A percentile compares a stretch with the other conserved stretches of the same genome.
Conservation (phyloP, 1,140 invertebrate species). For the Zaprionus ornatus region DNA sequence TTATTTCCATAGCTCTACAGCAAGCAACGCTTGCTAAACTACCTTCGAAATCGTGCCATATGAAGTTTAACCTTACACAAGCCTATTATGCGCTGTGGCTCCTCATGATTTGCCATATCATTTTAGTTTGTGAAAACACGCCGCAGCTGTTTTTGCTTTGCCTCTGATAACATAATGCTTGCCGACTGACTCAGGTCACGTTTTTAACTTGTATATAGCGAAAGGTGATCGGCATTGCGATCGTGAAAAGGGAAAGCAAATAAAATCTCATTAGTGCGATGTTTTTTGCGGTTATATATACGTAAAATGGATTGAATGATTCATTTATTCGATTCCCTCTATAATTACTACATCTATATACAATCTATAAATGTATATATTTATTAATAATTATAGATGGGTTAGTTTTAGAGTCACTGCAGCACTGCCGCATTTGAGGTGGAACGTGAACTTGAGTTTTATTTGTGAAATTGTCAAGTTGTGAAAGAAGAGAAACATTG, state of each 20-base stretch:
- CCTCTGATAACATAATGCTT: neutral
- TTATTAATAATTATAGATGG: no score
- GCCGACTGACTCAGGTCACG: neutral
- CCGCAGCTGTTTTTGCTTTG: neutral
- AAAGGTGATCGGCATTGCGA: conserved; percentile 1
- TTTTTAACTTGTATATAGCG: neutral
- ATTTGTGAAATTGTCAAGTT: conserved; percentile 4
- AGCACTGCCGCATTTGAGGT: conserved; percentile 9
- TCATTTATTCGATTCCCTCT: neutral
- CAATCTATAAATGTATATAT: neutral
- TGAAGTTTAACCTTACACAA: conserved; percentile 19
- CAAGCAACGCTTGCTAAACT: neutral
- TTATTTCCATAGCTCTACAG: neutral
- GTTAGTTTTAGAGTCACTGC: conserved; percentile 16
- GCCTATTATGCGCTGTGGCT: neutral
- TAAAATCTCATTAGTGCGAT: neutral
- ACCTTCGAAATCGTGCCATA: conserved; percentile 30
- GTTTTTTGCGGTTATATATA: neutral
- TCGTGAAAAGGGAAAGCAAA: neutral
- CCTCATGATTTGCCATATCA: conserved; percentile 6
- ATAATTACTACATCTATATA: neutral
- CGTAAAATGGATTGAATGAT: neutral
- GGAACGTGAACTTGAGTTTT: neutral
- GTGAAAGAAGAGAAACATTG: neutral
- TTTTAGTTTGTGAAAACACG: neutral